Conservation (phyloP, 2,113 vertebrate species). For the Lagopus leucura region DNA sequence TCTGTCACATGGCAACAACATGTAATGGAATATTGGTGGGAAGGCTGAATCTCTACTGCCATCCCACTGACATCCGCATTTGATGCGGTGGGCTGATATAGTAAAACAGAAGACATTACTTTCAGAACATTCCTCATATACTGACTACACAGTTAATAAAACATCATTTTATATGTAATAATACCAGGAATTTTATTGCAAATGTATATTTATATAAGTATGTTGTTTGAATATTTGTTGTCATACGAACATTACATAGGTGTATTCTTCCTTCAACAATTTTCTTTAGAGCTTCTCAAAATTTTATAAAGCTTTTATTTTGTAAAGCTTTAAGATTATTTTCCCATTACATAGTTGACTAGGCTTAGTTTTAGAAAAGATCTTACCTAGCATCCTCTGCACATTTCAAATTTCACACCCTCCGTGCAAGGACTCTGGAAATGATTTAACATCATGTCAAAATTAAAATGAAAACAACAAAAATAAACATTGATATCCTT, state of each 20-base stretch:
- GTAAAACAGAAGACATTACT: too few relatives aligned
- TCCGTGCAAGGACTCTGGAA: neutral
- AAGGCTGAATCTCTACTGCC: too few relatives aligned
- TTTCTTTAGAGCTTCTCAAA: neutral
- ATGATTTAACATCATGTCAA: neutral
- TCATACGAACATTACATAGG: neutral
- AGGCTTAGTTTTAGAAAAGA: neutral
- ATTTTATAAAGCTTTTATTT: neutral
- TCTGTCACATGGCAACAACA: too few relatives aligned
- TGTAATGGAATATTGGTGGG: too few relatives aligned
- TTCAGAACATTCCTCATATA: too few relatives aligned
- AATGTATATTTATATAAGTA: neutral
- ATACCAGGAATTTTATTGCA: neutral
- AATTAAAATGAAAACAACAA: conserved; percentile 33
- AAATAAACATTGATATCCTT: neutral
- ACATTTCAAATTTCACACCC: neutral
- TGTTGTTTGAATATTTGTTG: neutral
- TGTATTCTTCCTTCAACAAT: neutral
- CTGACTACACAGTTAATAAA: neutral
- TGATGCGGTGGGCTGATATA: too few relatives aligned
- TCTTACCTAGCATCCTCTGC: neutral
- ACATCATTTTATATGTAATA: neutral
- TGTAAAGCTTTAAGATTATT: neutral
- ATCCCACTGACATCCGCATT: too few relatives aligned
- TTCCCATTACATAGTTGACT: neutral